Evolutionary conservation across 2,797 vertebrate genomes (phyloP), one percentile per base, ranked within the genome.

Genomic region (Alca torda): DNA sequence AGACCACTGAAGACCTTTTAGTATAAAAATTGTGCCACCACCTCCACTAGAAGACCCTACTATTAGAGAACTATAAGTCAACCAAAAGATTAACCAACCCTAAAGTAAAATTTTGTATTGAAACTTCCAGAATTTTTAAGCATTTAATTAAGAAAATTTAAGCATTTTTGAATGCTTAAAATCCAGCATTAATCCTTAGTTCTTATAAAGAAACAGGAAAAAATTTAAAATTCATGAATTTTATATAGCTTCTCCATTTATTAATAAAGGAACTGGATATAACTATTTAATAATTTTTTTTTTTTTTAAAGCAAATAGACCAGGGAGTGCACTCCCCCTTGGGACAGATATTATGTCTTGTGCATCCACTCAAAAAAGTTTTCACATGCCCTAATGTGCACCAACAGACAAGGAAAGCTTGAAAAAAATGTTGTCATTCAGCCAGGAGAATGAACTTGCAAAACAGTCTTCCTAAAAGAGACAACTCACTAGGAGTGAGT

Each of bases 381-480:
- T 94, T 77, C 64, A 72, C 33, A 53, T 70, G 68, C 53, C 43
- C 41, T 91, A 87, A 90, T 77, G 64, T 74, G 78, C 63, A 87
- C 13, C 84, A 82, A 89, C 17, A 90, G 73, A 79, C 46, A 90
- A 20, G 8, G 23, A 84, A 92, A 84, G 53, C 46, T 60, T 87
- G 64, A 31, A 95, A 93, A 93, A 87, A 50, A 59, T 35, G 50
- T 74, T 87, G 82, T 83, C 69, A 56, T 21, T 60, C 60, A 93
- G 78, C 74, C 89, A 92, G 84, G 21, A 72, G 41, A 53, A 96
- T 74, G 60, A 96, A 91, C 60, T 87, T 89, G 24, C 35, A 51
- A 37, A 84, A 39, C 17, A 72, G 51, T 23, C n/a, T n/a, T 91
- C 43, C 65, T 85, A 43, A 85, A 86, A 13, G 35, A 87, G 74